Evolutionary conservation across 1,140 invertebrate species (phyloP).

Genomic region (Caenorhabditis latens): DNA sequence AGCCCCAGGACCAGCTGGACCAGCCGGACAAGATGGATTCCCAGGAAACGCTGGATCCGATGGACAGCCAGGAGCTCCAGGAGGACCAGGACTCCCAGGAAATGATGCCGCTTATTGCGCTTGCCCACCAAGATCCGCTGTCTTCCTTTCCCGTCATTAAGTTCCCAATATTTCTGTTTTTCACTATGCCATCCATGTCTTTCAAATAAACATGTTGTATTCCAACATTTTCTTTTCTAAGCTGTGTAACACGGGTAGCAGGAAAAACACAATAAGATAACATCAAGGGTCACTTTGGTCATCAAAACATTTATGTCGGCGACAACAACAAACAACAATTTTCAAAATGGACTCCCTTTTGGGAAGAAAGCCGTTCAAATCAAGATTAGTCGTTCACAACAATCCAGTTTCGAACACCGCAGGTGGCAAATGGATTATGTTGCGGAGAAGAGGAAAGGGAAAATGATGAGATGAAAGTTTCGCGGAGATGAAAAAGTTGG

Average conservation of each 20-base stretch:
- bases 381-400: neutral
- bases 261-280: constrained; percentile 1
- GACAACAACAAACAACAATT: too few species aligned
- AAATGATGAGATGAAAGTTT: constrained; percentile 27
- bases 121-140: constrained; percentile 65
- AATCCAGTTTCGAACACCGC: constrained; percentile 40
- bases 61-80: constrained; percentile 48
- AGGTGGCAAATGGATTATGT: constrained; percentile 17
- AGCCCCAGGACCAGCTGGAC: constrained; percentile 38
- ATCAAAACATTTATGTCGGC: neutral
- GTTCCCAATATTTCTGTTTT: neutral
- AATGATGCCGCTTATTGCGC: constrained; percentile 65
- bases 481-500: neutral
- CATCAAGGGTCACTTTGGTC: neutral
- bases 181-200: neutral
- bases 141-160: constrained; percentile 57
- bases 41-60: constrained; percentile 50
- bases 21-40: constrained; percentile 45
- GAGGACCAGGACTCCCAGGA: constrained; percentile 61
- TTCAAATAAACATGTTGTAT: neutral
- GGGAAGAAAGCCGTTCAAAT: neutral
- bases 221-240: neutral
- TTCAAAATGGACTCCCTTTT: neutral
- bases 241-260: neutral
- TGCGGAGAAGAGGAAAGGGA: neutral